Percentiles rank a stretch among this genome's conserved stretches.
Conservation (phyloP, 2,888 invertebrate genomes). For the Cotesia congregata region DNA sequence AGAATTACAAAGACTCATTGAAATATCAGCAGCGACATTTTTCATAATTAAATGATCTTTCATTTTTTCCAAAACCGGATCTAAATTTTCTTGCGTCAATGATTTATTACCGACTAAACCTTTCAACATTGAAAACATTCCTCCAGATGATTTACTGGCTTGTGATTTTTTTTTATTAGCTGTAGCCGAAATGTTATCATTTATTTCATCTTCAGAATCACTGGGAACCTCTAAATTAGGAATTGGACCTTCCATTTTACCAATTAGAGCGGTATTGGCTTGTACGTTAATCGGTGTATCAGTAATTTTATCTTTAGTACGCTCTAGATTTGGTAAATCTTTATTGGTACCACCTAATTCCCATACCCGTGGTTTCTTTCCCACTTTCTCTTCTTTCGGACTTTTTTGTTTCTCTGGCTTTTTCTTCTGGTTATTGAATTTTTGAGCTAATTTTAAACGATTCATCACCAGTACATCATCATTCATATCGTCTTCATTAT, state of each 20-base stretch:
- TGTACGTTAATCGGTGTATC: constrained; percentile 75
- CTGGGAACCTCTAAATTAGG: constrained; percentile 87
- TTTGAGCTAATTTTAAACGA: constrained; percentile 18
- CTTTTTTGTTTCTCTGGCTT: constrained; percentile 61
- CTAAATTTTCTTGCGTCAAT: constrained; percentile 84
- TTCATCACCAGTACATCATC: constrained; percentile 14
- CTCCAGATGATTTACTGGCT: constrained; percentile 67
- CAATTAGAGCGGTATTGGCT: constrained; percentile 81
- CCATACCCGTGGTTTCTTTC: constrained; percentile 93
- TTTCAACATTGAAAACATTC: constrained; percentile 90
- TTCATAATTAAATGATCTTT: constrained; percentile 96
- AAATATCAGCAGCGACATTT: constrained; percentile 97
- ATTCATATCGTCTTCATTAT: constrained; percentile 23
- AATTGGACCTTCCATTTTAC: constrained; percentile 87
- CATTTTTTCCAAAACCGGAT: constrained; percentile 91
- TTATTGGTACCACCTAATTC: constrained; percentile 85
- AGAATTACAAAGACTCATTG: constrained; percentile 93
- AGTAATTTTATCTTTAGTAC: constrained; percentile 83
- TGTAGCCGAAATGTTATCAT: constrained; percentile 71
- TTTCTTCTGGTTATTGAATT: constrained; percentile 21
- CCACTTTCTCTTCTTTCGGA: constrained; percentile 77
- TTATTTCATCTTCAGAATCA: constrained; percentile 77
- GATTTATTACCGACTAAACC: constrained; percentile 91
- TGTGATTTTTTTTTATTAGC: constrained; percentile 52
- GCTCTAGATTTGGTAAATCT: constrained; percentile 85